phyloP scores from a whole-genome alignment of 1,140 invertebrate species.

The Parapsyche elsis region DNA sequence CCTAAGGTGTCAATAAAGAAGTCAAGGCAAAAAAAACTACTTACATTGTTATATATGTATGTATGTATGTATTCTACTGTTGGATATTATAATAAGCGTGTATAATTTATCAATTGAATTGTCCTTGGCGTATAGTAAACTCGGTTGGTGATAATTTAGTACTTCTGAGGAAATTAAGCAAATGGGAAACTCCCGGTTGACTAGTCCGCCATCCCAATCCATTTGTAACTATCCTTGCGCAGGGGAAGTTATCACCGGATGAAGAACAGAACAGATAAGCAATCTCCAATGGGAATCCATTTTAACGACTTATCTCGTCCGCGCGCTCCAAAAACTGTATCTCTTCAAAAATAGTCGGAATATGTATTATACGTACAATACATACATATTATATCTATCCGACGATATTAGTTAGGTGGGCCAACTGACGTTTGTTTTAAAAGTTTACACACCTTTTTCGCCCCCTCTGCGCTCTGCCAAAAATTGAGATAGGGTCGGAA shows the following conservation, averaged over 20 bases:
- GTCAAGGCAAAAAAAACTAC: too few species aligned
- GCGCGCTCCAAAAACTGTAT: conserved; percentile 38
- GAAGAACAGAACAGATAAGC: conserved; percentile 50
- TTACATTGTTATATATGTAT: too few species aligned
- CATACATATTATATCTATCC: too few species aligned
- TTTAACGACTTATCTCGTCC: conserved; percentile 54
- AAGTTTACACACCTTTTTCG: conserved; percentile 18
- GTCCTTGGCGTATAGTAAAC: too few species aligned
- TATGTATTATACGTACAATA: background rate
- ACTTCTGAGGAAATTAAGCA: background rate
- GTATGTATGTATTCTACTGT: too few species aligned
- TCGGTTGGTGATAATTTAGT: background rate
- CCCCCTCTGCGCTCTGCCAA: conserved; percentile 2
- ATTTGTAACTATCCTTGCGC: conserved; percentile 48
- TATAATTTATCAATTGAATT: too few species aligned
- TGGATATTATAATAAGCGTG: too few species aligned
- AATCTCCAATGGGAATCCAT: conserved; percentile 55
- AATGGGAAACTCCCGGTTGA: conserved; percentile 15
- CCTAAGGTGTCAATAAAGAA: too few species aligned
- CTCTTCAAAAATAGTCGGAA: conserved; percentile 12
- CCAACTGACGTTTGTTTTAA: conserved; percentile 26
- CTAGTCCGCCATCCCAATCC: conserved; percentile 28
- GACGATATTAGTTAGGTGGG: background rate
- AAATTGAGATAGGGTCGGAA: conserved; percentile 11
- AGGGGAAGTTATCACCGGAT: conserved; percentile 52